Percentiles rank a stretch among this genome's conserved stretches.
Conservation (phyloP, 2,888 invertebrate genomes). For the Calameuta filiformis region DNA sequence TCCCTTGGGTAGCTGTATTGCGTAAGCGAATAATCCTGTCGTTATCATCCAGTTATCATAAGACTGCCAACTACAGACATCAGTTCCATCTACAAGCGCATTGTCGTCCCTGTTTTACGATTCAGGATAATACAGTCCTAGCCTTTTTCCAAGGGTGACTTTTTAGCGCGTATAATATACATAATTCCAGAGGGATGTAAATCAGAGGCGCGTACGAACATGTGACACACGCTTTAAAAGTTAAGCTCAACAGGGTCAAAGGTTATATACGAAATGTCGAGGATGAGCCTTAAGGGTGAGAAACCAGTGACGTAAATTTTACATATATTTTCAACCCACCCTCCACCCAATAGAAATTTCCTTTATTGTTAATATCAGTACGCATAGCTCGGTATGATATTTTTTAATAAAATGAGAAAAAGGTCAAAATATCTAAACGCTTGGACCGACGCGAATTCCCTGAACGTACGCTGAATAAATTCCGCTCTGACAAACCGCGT, state of each 20-base stretch:
- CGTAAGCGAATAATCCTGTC: neutral
- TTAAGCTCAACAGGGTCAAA: conserved; percentile 24
- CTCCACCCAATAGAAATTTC: neutral
- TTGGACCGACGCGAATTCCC: neutral
- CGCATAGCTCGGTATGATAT: neutral
- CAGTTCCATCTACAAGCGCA: neutral
- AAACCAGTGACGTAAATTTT: neutral
- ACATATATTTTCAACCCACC: neutral
- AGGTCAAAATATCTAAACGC: neutral
- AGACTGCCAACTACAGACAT: neutral
- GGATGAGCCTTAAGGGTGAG: neutral
- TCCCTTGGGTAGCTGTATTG: neutral
- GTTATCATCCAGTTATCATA: neutral
- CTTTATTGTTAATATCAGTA: neutral
- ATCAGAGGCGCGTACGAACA: conserved; percentile 53
- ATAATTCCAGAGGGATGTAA: conserved; percentile 44
- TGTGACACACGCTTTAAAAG: conserved; percentile 46
- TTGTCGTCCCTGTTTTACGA: neutral
- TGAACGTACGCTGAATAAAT: neutral
- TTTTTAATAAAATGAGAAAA: neutral
- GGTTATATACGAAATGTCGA: neutral
- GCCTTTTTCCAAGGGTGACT: neutral
- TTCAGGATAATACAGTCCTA: neutral
- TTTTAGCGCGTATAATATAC: neutral
- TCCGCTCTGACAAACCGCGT: neutral